phyloP scores from a whole-genome alignment of 2,888 invertebrate genomes.

The Drosophila rubida region DNA sequence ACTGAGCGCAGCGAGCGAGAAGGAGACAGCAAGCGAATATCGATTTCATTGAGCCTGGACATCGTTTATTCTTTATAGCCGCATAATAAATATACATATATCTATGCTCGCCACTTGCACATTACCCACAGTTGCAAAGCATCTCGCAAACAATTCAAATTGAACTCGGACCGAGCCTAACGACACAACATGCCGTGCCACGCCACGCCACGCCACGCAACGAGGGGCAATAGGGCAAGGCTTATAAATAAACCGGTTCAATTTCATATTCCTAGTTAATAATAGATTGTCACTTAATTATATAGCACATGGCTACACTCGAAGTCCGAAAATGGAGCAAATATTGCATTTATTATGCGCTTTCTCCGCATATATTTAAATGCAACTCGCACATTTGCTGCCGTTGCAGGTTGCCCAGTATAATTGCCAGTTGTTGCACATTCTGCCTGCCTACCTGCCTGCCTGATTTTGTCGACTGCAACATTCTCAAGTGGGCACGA shows the following conservation, averaged over 20 bases:
- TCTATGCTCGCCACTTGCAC: conserved; percentile 1
- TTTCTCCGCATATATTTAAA: background rate
- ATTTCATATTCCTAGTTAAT: conserved; percentile 15
- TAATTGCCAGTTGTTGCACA: background rate
- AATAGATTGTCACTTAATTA: conserved; percentile 17
- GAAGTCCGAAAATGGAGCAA: background rate
- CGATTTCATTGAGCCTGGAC: conserved; percentile 47
- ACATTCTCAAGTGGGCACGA: too few species aligned
- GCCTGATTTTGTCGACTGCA: background rate
- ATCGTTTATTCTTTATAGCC: conserved; percentile 28
- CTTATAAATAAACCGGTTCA: conserved; percentile 21
- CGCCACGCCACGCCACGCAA: background rate
- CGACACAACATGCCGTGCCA: background rate
- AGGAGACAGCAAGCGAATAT: conserved; percentile 33
- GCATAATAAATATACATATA: conserved; percentile 12
- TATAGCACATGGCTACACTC: background rate
- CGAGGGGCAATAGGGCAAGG: background rate
- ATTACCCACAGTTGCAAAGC: conserved; percentile 14
- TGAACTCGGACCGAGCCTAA: conserved; percentile 3
- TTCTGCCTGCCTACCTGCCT: too few species aligned
- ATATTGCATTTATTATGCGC: background rate
- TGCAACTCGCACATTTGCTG: background rate
- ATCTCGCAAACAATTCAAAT: conserved; percentile 29
- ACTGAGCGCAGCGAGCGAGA: conserved; percentile 18
- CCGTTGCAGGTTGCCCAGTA: background rate